Conservation (phyloP, 1,140 invertebrate genomes). For the Grapholita molesta region DNA sequence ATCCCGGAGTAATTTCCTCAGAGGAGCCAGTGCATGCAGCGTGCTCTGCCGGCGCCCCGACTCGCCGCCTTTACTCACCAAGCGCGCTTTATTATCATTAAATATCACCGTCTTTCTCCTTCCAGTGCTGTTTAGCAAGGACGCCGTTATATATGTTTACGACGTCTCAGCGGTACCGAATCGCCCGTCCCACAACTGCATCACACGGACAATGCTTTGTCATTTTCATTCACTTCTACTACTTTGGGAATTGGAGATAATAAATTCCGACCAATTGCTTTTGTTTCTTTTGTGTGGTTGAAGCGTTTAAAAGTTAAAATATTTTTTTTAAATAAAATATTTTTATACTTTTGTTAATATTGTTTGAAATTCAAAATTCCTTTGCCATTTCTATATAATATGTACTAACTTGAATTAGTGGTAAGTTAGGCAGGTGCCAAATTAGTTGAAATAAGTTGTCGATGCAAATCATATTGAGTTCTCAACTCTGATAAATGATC, state of each 20-base stretch:
- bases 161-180: neutral
- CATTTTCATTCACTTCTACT: conserved; percentile 32
- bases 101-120: neutral
- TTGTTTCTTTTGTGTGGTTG: neutral
- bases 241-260: conserved; percentile 21
- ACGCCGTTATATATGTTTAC: neutral
- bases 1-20: conserved; percentile 38
- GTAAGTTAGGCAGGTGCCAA: no score
- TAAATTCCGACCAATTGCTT: conserved; percentile 24
- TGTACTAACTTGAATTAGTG: no score
- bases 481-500: no score
- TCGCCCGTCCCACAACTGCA: conserved; percentile 15
- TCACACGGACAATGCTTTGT: conserved; percentile 27
- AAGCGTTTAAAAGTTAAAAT: neutral
- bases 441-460: no score
- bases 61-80: neutral
- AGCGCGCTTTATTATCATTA: neutral
- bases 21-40: conserved; percentile 13
- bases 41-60: neutral
- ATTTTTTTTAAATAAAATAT: neutral
- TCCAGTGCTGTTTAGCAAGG: neutral
- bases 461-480: no score
- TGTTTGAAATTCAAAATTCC: no score
- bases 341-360: neutral
- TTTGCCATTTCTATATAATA: no score